A percentile compares a stretch with the other conserved stretches of the same genome.
Evolutionary conservation across 2,797 vertebrate species (phyloP).

Genomic region (Bothrops alternatus): DNA sequence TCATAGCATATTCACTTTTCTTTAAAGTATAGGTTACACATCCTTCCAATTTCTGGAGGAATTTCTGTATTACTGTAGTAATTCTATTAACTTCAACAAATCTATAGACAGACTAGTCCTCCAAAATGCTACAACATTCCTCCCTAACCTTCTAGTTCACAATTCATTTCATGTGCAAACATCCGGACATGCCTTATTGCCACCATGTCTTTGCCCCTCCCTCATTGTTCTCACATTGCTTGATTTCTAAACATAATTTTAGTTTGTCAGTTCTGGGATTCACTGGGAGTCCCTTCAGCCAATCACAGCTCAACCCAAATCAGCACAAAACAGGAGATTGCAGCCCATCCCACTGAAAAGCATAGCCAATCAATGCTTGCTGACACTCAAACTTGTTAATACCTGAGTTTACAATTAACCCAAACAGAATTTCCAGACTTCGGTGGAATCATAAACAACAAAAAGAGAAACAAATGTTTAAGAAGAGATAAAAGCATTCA

Average conservation of each 20-base stretch:
- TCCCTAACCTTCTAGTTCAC: not conserved
- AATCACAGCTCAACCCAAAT: not conserved
- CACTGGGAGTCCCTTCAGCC: not conserved
- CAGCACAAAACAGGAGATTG: not conserved
- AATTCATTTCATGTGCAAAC: not conserved
- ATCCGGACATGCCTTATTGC: not conserved
- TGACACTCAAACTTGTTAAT: not conserved
- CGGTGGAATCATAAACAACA: not conserved
- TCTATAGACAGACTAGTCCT: not conserved
- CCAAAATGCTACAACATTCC: not conserved
- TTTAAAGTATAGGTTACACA: not conserved
- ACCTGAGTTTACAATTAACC: not conserved
- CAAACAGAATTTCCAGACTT: not conserved
- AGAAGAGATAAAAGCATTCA: not conserved
- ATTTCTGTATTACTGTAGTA: slow-evolving; percentile 44
- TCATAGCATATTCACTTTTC: slow-evolving; percentile 49
- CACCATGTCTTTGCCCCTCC: not conserved
- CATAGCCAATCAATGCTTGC: not conserved
- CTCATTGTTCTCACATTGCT: not conserved
- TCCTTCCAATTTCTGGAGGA: slow-evolving; percentile 59
- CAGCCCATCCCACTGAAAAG: not conserved
- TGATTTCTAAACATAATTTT: not conserved
- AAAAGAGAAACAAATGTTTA: not conserved
- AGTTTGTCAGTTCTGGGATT: not conserved
- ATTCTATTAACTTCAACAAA: not conserved